Evolutionary conservation across 1,140 invertebrate genomes (phyloP).

Genomic region (Lethrus apterus): DNA sequence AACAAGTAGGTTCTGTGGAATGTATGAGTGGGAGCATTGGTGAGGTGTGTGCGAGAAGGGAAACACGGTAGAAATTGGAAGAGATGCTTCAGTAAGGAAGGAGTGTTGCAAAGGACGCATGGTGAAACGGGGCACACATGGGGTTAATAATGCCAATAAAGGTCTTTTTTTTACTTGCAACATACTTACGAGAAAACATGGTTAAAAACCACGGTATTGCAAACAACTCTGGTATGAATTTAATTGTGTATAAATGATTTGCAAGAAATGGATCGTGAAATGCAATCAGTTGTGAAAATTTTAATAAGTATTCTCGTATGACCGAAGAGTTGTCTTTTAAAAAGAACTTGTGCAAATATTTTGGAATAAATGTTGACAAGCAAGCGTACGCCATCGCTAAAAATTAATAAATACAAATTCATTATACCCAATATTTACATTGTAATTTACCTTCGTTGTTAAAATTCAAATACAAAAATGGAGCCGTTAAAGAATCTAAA

Average conservation of each 20-base stretch:
- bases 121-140: too few species aligned
- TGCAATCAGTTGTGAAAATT: constrained; percentile 92
- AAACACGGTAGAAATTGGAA: too few species aligned
- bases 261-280: constrained; percentile 92
- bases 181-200: constrained; percentile 94
- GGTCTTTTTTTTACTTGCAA: too few species aligned
- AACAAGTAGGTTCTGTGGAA: too few species aligned
- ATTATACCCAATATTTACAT: background rate
- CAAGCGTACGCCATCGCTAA: constrained; percentile 89
- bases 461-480: constrained; percentile 95
- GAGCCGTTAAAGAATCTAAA: constrained; percentile 93
- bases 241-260: constrained; percentile 86
- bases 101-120: too few species aligned
- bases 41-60: too few species aligned
- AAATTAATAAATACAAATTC: constrained; percentile 34
- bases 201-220: constrained; percentile 99
- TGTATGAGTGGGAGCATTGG: too few species aligned
- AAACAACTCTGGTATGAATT: constrained; percentile 96
- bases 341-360: constrained; percentile 97
- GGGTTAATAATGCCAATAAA: background rate
- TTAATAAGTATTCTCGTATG: constrained; percentile 95
- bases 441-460: constrained; percentile 79
- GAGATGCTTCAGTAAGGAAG: too few species aligned
- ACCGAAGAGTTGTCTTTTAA: constrained; percentile 96
- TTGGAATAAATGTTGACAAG: constrained; percentile 88